These are phyloP conservation scores for Chaetops frenatus DNA, from an alignment of 2,113 vertebrate species.

Conservation along the genomic window DNA sequence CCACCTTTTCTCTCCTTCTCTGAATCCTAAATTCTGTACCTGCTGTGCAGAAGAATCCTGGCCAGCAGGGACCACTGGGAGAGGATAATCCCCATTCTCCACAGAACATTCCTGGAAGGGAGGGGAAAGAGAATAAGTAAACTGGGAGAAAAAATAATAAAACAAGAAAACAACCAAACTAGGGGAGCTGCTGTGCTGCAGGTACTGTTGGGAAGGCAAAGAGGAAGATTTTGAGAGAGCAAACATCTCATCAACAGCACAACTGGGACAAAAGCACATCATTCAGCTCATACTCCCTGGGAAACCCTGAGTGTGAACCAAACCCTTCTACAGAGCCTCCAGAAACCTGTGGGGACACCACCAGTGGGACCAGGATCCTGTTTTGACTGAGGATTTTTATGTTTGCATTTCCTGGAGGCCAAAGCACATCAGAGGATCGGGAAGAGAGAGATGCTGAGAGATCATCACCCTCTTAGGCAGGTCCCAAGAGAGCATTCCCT, in stretches of 20 bases:
- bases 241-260: not conserved
- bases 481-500: not conserved
- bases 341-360: not conserved
- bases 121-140: not conserved
- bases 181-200: not conserved
- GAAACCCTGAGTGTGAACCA: not conserved
- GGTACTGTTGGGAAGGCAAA: not conserved
- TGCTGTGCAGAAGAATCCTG: slow-evolving; percentile 79
- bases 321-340: not conserved
- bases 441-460: not conserved
- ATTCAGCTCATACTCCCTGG: not conserved
- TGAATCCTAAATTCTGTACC: slow-evolving; percentile 36
- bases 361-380: not conserved
- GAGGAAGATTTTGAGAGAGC: not conserved
- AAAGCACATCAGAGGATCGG: rapidly evolving
- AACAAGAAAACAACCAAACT: no score
- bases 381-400: not conserved
- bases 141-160: not conserved
- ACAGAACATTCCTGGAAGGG: slow-evolving; percentile 76
- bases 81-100: slow-evolving; percentile 79
- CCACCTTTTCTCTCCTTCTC: not conserved
- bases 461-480: not conserved
- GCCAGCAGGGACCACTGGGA: slow-evolving; percentile 77
- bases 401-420: not conserved
- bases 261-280: not conserved